Base-by-base conservation (phyloP, 2,113 vertebrate genomes). In the Empidonax alnorum region DNA sequence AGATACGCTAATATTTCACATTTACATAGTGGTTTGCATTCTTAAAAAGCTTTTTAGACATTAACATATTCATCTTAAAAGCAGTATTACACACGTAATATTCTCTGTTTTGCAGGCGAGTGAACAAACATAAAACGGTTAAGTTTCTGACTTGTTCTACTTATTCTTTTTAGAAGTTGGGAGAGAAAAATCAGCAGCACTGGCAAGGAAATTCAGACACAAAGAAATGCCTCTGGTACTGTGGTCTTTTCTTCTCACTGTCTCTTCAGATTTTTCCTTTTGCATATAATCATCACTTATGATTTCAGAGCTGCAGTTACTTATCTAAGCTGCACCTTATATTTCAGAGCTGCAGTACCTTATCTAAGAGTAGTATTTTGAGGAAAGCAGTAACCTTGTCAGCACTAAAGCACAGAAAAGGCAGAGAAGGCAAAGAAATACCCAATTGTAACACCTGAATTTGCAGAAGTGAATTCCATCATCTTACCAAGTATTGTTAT, bases 1-100 rank as follows among this genome's bases (percentile, higher is more conserved):
- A 90, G 24, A 12, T 49, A 91, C 69, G 71, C 39, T 91, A 96
- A 68, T 85, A 76, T 37, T 61, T 76, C 28, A 44, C 30, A 89
- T 93, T 89, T 92, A 81, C 65, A 78, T 49, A 82, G 50, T 30
- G 35, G 5, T 89, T 89, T 85, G 33, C 78, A 69, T 73, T 82
- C 71, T 93, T 87, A 42, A 87, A 94, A 79, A 83, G 46, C n/a
- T 85, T 93, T 88, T 56, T 13, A 69, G n/a, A 59, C 24, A 67
- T 95, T 79, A 87, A 79, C 39, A 71, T 63, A 83, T 39, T 85
- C 50, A 82, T 67, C 35, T 63, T 76, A 66, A 85, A 95, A 96
- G 55, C 55, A 42, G 59, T 18, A 47, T 79, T 84, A 44, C 41
- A 75, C 14, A 61, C 2, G 7, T 4, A 68, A 30, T 75, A 67